Percentiles rank a stretch among this genome's conserved stretches.
These are phyloP conservation scores for Cremastobaeus sp. DNA, from an alignment of 2,888 invertebrate species.

Conservation along the genomic window DNA sequence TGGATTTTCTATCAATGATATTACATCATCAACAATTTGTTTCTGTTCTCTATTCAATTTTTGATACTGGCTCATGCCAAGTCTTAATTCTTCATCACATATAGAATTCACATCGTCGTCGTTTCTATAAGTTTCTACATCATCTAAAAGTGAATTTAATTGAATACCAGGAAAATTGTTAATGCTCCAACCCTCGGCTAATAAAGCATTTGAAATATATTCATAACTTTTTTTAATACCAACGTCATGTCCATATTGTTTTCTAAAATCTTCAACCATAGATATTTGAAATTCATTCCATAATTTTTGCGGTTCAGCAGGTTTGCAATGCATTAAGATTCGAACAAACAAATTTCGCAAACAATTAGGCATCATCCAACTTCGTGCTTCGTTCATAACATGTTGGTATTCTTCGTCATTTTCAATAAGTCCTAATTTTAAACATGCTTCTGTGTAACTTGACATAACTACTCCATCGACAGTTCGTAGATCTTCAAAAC, in stretches of 20 bases:
- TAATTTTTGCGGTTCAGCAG: not conserved
- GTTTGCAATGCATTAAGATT: not conserved
- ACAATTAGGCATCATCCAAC: not conserved
- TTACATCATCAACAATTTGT: not conserved
- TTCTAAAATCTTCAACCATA: not conserved
- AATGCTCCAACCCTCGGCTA: slow-evolving; percentile 4
- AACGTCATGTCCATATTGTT: not conserved
- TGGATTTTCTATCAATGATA: not conserved
- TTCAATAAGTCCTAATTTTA: not conserved
- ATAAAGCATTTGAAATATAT: not conserved
- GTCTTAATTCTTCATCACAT: too few relatives aligned
- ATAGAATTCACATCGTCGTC: too few relatives aligned
- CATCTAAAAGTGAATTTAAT: slow-evolving; percentile 16
- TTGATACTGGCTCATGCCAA: not conserved
- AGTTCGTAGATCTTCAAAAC: too few relatives aligned
- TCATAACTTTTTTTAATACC: slow-evolving; percentile 2
- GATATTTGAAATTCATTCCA: not conserved
- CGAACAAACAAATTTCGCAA: not conserved
- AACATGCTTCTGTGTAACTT: not conserved
- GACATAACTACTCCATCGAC: not conserved
- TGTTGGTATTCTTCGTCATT: not conserved
- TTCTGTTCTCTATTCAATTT: not conserved
- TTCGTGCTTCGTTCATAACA: not conserved
- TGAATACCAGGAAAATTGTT: not conserved
- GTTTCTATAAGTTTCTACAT: not conserved